Conservation (phyloP, 2,888 invertebrate species). For the Sinelater perroti region DNA sequence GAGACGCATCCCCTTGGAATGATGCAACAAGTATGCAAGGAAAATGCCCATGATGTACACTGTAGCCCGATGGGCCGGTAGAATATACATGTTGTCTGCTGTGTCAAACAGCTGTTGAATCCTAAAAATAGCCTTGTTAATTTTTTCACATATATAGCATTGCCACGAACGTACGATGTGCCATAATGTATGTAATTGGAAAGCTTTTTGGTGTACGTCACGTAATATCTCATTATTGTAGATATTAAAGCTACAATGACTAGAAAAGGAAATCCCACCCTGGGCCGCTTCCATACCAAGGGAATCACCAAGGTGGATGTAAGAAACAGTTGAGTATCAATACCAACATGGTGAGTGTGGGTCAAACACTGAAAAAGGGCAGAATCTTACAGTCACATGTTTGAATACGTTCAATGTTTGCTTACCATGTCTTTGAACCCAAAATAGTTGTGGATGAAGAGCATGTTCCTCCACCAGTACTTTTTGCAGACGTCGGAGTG, state of each 20-base stretch:
- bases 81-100: conserved; percentile 73
- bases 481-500: conserved; percentile 74
- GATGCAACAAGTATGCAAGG: conserved; percentile 67
- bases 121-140: too few species aligned
- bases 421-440: conserved; percentile 76
- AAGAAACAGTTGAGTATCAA: conserved; percentile 74
- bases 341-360: conserved; percentile 76
- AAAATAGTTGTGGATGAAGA: conserved; percentile 77
- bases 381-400: neutral
- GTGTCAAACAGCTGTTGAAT: conserved; percentile 72
- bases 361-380: conserved; percentile 68
- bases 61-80: conserved; percentile 72
- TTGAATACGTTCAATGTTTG: too few species aligned
- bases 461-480: conserved; percentile 75
- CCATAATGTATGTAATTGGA: conserved; percentile 76
- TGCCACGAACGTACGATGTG: conserved; percentile 67
- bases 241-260: conserved; percentile 63
- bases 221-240: conserved; percentile 69
- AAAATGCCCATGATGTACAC: conserved; percentile 75
- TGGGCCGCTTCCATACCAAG: conserved; percentile 70
- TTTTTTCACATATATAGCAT: neutral
- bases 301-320: conserved; percentile 69
- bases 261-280: conserved; percentile 62
- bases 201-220: conserved; percentile 67
- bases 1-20: conserved; percentile 54